Evolutionary conservation across 2,888 invertebrate genomes (phyloP).

Genomic region (Cataglyphis rosenhaueri): DNA sequence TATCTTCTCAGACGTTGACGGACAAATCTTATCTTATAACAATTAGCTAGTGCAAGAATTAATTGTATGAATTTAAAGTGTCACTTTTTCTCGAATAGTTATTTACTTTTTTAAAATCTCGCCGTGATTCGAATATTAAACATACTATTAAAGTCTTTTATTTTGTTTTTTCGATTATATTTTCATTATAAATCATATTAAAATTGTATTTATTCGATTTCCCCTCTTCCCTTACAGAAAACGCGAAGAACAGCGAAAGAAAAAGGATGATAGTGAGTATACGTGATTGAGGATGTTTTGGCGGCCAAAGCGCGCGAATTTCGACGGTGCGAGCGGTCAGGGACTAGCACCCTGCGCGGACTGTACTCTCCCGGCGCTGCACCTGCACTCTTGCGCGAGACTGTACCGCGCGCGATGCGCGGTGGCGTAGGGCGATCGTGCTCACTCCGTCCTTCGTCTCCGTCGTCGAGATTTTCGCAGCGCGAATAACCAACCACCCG

Average conservation of each 20-base stretch:
- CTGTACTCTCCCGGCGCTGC: constrained; percentile 52
- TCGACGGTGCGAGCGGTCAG: not conserved
- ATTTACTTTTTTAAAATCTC: not conserved
- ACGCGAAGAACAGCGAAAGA: not conserved
- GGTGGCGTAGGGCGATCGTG: constrained; percentile 28
- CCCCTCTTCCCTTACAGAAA: not conserved
- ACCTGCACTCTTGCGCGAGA: constrained; percentile 33
- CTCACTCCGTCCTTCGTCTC: not conserved
- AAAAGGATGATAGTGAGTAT: not conserved
- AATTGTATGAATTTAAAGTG: not conserved
- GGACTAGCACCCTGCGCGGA: not conserved
- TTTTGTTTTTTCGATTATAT: not conserved
- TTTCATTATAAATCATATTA: not conserved
- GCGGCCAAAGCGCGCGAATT: not conserved
- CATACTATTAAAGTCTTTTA: not conserved
- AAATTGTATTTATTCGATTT: not conserved
- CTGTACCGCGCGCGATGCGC: constrained; percentile 59
- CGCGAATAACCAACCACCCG: not conserved
- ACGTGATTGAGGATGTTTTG: not conserved
- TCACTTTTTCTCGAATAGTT: not conserved
- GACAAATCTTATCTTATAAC: not conserved
- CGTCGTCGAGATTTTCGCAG: constrained; percentile 5
- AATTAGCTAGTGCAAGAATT: not conserved
- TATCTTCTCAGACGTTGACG: not conserved
- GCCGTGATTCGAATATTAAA: not conserved